phyloP scores from a whole-genome alignment of 2,797 vertebrate genomes.

The Melanotaenia trifasciata region DNA sequence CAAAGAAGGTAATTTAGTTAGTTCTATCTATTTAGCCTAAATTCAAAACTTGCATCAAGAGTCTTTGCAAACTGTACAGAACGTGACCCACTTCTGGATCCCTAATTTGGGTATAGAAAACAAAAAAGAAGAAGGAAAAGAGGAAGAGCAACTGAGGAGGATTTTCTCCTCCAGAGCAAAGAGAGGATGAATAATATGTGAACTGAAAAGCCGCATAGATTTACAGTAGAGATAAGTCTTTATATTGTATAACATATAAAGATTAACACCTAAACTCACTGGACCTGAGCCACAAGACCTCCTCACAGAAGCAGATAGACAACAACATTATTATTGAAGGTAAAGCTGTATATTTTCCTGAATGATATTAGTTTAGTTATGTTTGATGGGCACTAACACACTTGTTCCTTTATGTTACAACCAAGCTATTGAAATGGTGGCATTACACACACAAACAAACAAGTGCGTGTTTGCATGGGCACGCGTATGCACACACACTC shows the following conservation, averaged over 20 bases:
- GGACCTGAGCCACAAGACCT: neutral
- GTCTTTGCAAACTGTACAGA: neutral
- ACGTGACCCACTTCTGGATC: neutral
- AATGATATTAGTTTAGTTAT: constrained; percentile 51
- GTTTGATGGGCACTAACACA: constrained; percentile 59
- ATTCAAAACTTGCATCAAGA: neutral
- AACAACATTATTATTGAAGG: neutral
- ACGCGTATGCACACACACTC: constrained; percentile 33
- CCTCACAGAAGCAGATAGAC: neutral
- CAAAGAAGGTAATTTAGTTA: neutral
- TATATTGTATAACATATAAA: neutral
- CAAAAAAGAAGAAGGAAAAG: neutral
- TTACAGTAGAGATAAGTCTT: neutral
- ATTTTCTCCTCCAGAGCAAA: neutral
- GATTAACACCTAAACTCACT: neutral
- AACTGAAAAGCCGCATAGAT: neutral
- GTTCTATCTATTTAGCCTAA: neutral
- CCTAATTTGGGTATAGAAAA: no score
- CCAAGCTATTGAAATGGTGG: constrained; percentile 79
- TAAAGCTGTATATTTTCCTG: constrained; percentile 38
- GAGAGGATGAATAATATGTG: neutral
- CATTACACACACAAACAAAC: constrained; percentile 52
- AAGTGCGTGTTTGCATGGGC: constrained; percentile 16
- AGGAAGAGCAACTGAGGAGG: constrained; percentile 1
- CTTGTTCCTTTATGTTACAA: constrained; percentile 74